A percentile compares a stretch with the other conserved stretches of the same genome.
Conservation (phyloP, 2,888 invertebrate genomes). For the Sicus ferrugineus region DNA sequence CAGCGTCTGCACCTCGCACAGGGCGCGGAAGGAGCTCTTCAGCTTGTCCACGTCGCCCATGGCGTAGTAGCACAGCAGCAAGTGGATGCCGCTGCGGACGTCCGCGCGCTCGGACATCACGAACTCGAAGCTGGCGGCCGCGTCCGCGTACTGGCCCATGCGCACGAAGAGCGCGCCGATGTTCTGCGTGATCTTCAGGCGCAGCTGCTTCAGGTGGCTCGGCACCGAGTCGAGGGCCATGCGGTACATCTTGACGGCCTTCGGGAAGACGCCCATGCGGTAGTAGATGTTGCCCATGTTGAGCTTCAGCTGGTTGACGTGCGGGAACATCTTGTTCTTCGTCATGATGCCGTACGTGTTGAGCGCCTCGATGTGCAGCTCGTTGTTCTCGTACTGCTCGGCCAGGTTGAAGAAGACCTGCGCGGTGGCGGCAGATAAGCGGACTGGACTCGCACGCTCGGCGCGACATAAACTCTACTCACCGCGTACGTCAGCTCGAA, state of each 20-base stretch:
- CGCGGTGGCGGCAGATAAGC: too few relatives aligned
- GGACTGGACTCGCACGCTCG: background rate
- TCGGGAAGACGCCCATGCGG: constrained; percentile 89
- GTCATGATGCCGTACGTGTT: constrained; percentile 95
- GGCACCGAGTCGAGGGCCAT: constrained; percentile 99
- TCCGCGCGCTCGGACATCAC: constrained; percentile 96
- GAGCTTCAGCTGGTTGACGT: constrained; percentile 91
- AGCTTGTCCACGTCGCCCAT: constrained; percentile 92
- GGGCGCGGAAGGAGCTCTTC: constrained; percentile 87
- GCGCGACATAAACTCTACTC: constrained; percentile 62
- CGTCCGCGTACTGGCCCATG: constrained; percentile 96
- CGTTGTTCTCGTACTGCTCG: constrained; percentile 91
- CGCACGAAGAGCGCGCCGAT: constrained; percentile 90
- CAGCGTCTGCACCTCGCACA: constrained; percentile 80
- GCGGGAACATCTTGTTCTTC: constrained; percentile 91
- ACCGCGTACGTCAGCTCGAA: constrained; percentile 95
- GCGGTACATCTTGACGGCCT: constrained; percentile 96
- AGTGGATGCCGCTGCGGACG: constrained; percentile 86
- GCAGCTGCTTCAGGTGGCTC: constrained; percentile 89
- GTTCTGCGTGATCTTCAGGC: constrained; percentile 97
- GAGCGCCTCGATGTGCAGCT: constrained; percentile 94
- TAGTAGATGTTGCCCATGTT: constrained; percentile 99
- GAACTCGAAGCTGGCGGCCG: constrained; percentile 95
- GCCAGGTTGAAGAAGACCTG: constrained; percentile 96
- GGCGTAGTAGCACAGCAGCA: constrained; percentile 88